phyloP scores from a whole-genome alignment of 2,888 invertebrate genomes.

The Matsumyia berberina region DNA sequence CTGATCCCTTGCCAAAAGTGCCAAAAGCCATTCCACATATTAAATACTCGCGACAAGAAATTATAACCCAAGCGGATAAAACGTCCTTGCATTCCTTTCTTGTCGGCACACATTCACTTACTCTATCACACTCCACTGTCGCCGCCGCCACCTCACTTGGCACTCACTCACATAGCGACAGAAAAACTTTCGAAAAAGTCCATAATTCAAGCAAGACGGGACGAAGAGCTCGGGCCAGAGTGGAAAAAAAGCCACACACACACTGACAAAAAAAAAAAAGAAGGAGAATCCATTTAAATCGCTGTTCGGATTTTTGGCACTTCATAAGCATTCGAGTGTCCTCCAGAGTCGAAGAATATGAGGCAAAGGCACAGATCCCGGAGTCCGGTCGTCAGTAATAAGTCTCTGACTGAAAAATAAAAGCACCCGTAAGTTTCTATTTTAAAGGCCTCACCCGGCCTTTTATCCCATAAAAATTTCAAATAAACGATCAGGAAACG shows the following conservation, averaged over 20 bases:
- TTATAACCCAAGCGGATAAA: constrained; percentile 69
- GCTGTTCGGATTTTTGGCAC: constrained; percentile 75
- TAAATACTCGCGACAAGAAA: constrained; percentile 76
- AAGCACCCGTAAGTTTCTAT: constrained; percentile 66
- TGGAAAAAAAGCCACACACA: constrained; percentile 2
- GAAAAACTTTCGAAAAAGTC: constrained; percentile 69
- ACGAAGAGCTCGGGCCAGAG: constrained; percentile 16
- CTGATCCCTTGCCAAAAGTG: constrained; percentile 72
- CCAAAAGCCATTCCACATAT: constrained; percentile 76
- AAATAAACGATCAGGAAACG: constrained; percentile 70
- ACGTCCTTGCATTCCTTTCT: constrained; percentile 65
- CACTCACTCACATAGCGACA: constrained; percentile 64
- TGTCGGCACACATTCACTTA: constrained; percentile 57
- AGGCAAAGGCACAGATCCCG: constrained; percentile 23
- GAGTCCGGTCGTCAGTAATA: constrained; percentile 67
- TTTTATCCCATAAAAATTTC: constrained; percentile 62
- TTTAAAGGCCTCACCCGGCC: constrained; percentile 55
- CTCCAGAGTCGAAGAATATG: constrained; percentile 39
- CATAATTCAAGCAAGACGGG: constrained; percentile 68
- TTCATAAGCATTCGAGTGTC: constrained; percentile 72
- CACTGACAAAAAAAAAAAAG: constrained; percentile 32
- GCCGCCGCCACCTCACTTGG: constrained; percentile 72
- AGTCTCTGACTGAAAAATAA: constrained; percentile 64
- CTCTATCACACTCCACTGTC: constrained; percentile 60
- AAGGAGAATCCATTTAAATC: constrained; percentile 68